Base-by-base conservation (phyloP, 1,140 invertebrate genomes). In the Drosophila gunungcola region DNA sequence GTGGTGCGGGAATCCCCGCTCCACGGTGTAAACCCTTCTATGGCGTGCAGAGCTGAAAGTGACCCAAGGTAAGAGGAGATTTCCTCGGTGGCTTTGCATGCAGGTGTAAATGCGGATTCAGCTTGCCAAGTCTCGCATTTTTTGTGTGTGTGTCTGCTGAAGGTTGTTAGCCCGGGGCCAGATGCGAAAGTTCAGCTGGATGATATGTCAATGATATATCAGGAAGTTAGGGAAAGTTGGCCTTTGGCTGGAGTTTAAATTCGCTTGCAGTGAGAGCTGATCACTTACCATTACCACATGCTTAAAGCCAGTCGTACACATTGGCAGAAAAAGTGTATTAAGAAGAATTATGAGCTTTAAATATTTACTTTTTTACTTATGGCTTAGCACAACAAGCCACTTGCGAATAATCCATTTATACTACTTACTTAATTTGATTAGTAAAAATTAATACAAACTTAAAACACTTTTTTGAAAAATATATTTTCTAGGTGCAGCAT, bases 31-130 rank as follows among this genome's bases (percentile, higher is more conserved):
- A 65, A 69, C 70, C 70, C 64, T 69, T 73, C 42, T 56, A 57
- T 63, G 57, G 48, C 64, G 34, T 76, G 56, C 68, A 73, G 49
- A 78, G 53, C 70, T 82, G 78, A 88, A 86, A 88, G 73, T 86
- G 83, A 88, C 83, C 79, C 54, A 62, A 83, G 84, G 83, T 73
- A 78, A 83, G 78, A 88, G 75, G 83, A 88, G 82, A 88, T 86
- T 79, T 82, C 61, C 62, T 70, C 75, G 63, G 56, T 67, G 58
- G 72, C 68, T 81, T 82, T 73, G 78, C 61, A 76, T 82, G 55
- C 67, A 68, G 45, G 46, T 68, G 61, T 43, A 51, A 65, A 64
- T n/a, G 45, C 53, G 62, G 51, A 32, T 75, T 54, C 36, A 46
- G 51, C 56, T 53, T 34, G 42, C 57, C 56, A 56, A 48, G 58